phyloP scores from a whole-genome alignment of 2,797 vertebrate species.

The Macropus fuliginosus region DNA sequence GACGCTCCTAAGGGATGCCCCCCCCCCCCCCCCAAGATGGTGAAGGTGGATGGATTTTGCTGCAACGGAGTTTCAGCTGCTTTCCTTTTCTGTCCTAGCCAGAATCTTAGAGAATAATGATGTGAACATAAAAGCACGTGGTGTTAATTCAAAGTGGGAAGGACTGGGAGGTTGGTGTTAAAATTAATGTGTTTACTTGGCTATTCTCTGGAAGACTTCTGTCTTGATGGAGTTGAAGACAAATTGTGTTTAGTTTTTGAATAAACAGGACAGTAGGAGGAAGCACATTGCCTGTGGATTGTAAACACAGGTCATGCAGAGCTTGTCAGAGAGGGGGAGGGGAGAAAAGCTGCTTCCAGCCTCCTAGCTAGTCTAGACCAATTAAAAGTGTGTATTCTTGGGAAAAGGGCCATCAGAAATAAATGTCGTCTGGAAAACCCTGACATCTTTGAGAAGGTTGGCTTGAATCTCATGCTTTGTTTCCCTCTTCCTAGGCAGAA shows the following conservation, averaged over 20 bases:
- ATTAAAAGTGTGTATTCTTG: not conserved
- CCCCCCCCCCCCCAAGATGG: not conserved
- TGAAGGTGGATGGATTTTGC: not conserved
- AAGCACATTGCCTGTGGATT: not conserved
- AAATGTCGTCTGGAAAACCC: not conserved
- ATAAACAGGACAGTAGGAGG: not conserved
- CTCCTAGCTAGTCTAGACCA: not conserved
- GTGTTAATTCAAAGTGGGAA: not conserved
- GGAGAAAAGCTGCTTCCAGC: not conserved
- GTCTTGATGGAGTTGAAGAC: not conserved
- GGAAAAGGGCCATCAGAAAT: not conserved
- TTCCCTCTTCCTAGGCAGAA: not conserved
- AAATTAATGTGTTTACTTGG: accelerated
- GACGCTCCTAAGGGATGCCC: not conserved
- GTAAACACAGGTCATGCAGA: not conserved
- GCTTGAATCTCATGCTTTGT: not conserved
- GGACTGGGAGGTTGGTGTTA: not conserved
- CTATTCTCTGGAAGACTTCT: not conserved
- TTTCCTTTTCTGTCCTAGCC: not conserved
- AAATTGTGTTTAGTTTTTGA: not conserved
- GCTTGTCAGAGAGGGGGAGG: not conserved
- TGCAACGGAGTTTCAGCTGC: not conserved
- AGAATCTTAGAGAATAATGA: not conserved
- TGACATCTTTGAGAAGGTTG: not conserved
- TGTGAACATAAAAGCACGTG: not conserved